Evolutionary conservation across 1,140 invertebrate species (phyloP), one percentile per base, ranked within the genome.

Genomic region (Xylocopa sonorina): DNA sequence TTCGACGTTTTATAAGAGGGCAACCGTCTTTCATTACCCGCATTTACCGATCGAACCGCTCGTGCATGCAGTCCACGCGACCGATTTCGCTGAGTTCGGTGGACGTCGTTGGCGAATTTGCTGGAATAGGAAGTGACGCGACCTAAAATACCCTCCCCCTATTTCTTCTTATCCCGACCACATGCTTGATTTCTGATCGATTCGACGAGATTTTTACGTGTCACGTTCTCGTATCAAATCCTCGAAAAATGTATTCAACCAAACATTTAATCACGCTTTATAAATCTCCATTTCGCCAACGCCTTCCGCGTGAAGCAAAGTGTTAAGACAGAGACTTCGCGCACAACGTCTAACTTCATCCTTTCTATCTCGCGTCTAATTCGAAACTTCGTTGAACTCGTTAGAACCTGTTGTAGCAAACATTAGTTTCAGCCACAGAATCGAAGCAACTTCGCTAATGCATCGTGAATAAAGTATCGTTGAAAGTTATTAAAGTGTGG

Each of bases 61-160:
- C 74, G 78, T 81, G 81, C 62, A 71, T 62, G 69, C 48, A 27
- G 67, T 60, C 60, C 66, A 76, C 46, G 62, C 64, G 69, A 78
- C 29, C 62, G 84, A 83, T 87, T 87, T 79, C n/a, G 85, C 81
- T 84, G 84, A 87, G 58, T 83, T 81, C 53, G 69, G 48, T 43
- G 55, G 71, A 77, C 60, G 32, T 78, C 60, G 69, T 69, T 60
- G 83, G 72, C 46, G 72, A 60, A 84, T 78, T 82, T 53, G 41
- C 48, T 27, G 14, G 69, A 67, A 16, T 55, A 84, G 63, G 46
- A 77, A 84, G 57, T 64, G 62, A 84, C 46, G 57, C 43, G 63
- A 72, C n/a, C 69, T 29, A 46, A 55, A 50, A 64, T 64, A 41
- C 60, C 34, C 48, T 46, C 16, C 51, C 1, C 16, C n/a, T n/a